These are phyloP conservation scores for Eutolmus rufibarbis DNA, from an alignment of 2,888 invertebrate genomes.

Conservation along the genomic window DNA sequence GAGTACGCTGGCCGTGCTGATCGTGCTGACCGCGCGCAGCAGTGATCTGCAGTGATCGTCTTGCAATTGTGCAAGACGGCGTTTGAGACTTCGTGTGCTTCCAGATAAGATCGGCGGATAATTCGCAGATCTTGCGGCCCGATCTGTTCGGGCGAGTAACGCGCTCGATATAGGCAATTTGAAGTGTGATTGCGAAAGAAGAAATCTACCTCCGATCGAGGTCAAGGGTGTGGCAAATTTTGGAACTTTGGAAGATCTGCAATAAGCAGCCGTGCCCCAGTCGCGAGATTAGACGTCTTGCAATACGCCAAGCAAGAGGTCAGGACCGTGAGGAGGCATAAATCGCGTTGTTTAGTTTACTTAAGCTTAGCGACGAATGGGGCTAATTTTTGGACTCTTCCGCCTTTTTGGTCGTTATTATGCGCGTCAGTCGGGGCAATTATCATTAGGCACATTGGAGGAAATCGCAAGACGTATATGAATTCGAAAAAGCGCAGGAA, in stretches of 20 bases:
- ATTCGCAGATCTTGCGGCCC: background rate
- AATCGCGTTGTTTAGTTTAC: background rate
- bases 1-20: background rate
- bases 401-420: background rate
- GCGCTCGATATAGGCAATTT: conserved; percentile 9
- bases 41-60: background rate
- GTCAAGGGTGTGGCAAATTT: conserved; percentile 26
- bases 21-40: background rate
- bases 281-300: background rate
- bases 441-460: background rate
- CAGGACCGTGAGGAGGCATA: background rate
- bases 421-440: background rate
- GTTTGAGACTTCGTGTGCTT: background rate
- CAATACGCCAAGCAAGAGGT: background rate
- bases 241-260: background rate
- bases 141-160: background rate
- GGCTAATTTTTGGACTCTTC: background rate
- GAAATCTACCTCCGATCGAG: conserved; percentile 11
- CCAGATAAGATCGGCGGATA: conserved; percentile 1
- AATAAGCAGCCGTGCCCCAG: background rate
- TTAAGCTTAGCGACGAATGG: background rate
- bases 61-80: background rate
- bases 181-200: background rate
- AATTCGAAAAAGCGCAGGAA: background rate
- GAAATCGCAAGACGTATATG: background rate